A percentile compares a stretch with the other conserved stretches of the same genome.
Evolutionary conservation across 1,140 invertebrate species (phyloP).

Genomic region (Theocolax elegans): DNA sequence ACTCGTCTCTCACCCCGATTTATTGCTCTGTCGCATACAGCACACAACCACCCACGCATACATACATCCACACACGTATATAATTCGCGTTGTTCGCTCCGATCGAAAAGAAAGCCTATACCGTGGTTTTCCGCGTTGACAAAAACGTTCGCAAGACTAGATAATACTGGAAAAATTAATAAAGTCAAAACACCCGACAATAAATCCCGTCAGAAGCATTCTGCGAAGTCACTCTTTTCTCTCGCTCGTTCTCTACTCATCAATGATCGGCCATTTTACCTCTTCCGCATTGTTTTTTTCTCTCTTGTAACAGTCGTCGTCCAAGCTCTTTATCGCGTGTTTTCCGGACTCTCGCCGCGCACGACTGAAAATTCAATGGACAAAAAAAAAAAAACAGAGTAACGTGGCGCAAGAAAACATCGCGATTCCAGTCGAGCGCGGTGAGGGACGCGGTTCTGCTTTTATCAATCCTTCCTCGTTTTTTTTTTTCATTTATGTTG

Average conservation of each 20-base stretch:
- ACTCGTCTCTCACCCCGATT: background rate
- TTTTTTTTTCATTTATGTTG: constrained; percentile 29
- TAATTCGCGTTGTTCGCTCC: constrained; percentile 39
- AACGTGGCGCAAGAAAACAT: too few species aligned
- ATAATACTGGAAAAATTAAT: constrained; percentile 67
- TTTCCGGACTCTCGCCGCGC: constrained; percentile 4
- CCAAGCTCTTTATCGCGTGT: constrained; percentile 25
- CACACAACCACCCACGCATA: constrained; percentile 20
- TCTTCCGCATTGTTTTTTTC: background rate
- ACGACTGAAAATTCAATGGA: constrained; percentile 8
- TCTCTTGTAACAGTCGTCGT: background rate
- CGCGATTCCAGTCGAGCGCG: constrained; percentile 1
- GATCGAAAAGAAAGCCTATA: constrained; percentile 42
- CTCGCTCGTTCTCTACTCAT: constrained; percentile 21
- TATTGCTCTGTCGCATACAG: background rate
- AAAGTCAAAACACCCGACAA: constrained; percentile 59
- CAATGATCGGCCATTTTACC: constrained; percentile 9
- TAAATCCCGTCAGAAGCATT: constrained; percentile 46
- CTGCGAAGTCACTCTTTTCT: background rate
- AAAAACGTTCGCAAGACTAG: constrained; percentile 66
- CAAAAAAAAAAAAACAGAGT: too few species aligned
- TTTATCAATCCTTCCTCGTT: constrained; percentile 39
- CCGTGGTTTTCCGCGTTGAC: constrained; percentile 52
- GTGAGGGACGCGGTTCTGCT: constrained; percentile 1
- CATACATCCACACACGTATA: constrained; percentile 23